Base-by-base conservation (phyloP, 2,888 invertebrate species). In the Octodonta nipae region DNA sequence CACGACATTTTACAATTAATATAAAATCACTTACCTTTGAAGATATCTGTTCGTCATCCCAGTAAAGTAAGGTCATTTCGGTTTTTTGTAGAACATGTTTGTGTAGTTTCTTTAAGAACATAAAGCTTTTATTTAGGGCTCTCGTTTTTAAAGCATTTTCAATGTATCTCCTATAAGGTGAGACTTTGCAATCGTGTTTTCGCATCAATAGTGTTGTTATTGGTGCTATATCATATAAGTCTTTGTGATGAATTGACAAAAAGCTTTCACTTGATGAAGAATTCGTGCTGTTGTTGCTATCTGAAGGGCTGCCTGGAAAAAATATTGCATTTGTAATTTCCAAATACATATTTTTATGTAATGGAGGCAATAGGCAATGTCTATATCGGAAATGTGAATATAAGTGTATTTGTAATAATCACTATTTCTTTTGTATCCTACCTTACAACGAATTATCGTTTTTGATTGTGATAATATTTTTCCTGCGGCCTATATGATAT, bases 61-160 rank as follows among this genome's bases (percentile, higher is more conserved):
- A 66, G 47, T 74, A 75, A 45, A 75, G 73, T 29, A 86, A 61
- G 0, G 85, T 77, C 39, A 78, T 63, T 51, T 75, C 72, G 1
- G 78, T 78, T 52, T 81, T 82, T 44, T 72, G 66, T 32, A 86
- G 61, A 5, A 83, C 69, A 38, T 74, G 66, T 34, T 67, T 68
- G 40, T 84, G 75, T 45, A 85, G 62, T 48, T 75, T 73, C 53
- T 84, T 78, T 30, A 91, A 67, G 58, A 88, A 82, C 45, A 73
- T 70, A 55, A 89, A 64, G 47, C 87, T 79, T 53, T 86, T 84
- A 12, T 78, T 73, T 38, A 92, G 66, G 8, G 89, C 88, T 44
- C 83, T 78, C 5, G 86, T 86, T 62, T 89, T 89, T 34, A 92
- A 63, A 35, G 85, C 78, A 54, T 85, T 83, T 56, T 86, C 83